Base-by-base conservation (phyloP, 2,888 invertebrate species). In the Auanema freiburgensis region DNA sequence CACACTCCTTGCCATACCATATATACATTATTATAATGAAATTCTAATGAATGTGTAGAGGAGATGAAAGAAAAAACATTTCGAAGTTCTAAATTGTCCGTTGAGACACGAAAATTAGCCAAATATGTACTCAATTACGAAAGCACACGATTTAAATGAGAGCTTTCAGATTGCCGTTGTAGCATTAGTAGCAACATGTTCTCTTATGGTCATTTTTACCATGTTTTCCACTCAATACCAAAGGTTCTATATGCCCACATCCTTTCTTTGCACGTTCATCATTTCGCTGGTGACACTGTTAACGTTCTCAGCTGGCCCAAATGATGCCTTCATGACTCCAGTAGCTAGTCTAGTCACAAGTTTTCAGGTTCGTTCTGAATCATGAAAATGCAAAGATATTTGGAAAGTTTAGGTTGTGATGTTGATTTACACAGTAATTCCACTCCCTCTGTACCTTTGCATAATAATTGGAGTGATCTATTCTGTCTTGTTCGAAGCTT, bases 351-450 rank as follows among this genome's bases (percentile, higher is more conserved):
- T 83, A 60, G 79, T 78, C 42, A 83, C 80, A 12, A 77, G 78
- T 61, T 76, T 83, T 57, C 82, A 83, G 68, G 81, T 79, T 53
- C 8, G 55, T 57, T 14, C n/a, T 41, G 33, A 41, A 3, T 8
- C n/a, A 14, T n/a, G 5, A 33, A 24, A 5, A 24, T 24, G 21
- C 11, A 16, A 23, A 21, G 24, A 62, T 14, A 44, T 24, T 42
- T 42, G 23, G 23, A 10, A 49, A 84, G 88, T 92, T 65, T 91
- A 93, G 87, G 90, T 93, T 72, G 88, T 96, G 58, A 88, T 95
- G 73, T 88, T 95, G 76, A 90, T 95, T 83, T 96, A 96, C 85
- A 94, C 95, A 44, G 89, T 94, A 71, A 90, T 95, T 77, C 95
- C 95, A 25, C 88, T 96, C 86, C 92, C 92, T 61, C 86, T 96